Evolutionary conservation across 2,888 invertebrate species (phyloP).

Genomic region (Drosophila birchii): DNA sequence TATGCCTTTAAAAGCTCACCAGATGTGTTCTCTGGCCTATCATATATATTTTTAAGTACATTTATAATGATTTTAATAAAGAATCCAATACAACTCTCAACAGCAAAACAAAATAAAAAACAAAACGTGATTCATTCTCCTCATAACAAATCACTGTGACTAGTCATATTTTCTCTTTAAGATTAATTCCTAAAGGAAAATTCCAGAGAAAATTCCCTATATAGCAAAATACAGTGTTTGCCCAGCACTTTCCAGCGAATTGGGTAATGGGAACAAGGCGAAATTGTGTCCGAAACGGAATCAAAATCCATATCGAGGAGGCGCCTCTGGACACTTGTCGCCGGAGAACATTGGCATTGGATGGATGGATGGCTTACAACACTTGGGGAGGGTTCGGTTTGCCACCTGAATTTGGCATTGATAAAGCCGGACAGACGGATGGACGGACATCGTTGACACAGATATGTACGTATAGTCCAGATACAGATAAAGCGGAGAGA

Average conservation of each 20-base stretch:
- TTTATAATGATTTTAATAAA: too few species aligned
- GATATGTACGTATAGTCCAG: conserved; percentile 24
- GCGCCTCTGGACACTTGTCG: conserved; percentile 55
- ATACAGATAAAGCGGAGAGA: conserved; percentile 41
- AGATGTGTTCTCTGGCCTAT: too few species aligned
- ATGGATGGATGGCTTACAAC: conserved; percentile 50
- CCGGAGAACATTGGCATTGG: conserved; percentile 26
- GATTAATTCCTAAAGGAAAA: neutral
- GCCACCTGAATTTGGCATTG: conserved; percentile 69
- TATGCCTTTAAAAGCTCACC: too few species aligned
- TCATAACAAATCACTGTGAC: conserved; percentile 12
- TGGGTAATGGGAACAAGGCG: conserved; percentile 67
- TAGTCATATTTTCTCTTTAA: neutral
- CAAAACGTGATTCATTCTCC: neutral
- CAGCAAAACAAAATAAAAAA: too few species aligned
- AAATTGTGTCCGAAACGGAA: conserved; percentile 15
- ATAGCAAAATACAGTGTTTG: neutral
- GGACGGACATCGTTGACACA: conserved; percentile 36
- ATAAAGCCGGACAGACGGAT: conserved; percentile 57
- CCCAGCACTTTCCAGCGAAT: conserved; percentile 35
- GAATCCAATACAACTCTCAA: neutral
- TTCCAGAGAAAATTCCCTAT: neutral
- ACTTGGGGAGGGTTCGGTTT: conserved; percentile 52
- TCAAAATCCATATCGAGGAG: conserved; percentile 8
- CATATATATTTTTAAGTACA: neutral